A percentile compares a stretch with the other conserved stretches of the same genome.
Conservation (phyloP, 2,797 vertebrate genomes). For the Sardinella longiceps region DNA sequence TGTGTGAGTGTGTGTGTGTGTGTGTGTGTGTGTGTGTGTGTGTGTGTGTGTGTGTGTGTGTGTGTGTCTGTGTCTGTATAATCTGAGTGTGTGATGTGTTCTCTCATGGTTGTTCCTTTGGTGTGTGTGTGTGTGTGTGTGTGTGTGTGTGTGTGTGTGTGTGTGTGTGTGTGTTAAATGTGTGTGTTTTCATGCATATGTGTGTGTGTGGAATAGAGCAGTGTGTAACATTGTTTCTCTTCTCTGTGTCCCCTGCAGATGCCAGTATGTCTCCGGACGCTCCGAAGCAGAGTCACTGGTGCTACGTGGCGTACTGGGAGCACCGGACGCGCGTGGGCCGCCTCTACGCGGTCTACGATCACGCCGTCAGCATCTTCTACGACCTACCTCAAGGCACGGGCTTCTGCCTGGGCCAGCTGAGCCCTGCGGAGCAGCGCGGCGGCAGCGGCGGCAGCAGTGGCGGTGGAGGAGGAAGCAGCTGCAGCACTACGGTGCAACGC, state of each 20-base stretch:
- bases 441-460: too few species aligned
- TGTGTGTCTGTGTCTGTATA: too few species aligned
- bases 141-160: neutral
- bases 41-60: neutral
- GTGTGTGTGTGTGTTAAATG: neutral
- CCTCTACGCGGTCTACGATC: slow-evolving; percentile 92
- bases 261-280: slow-evolving; percentile 74
- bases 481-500: slow-evolving; percentile 86
- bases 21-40: too few species aligned
- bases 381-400: slow-evolving; percentile 99
- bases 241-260: neutral
- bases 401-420: slow-evolving; percentile 96
- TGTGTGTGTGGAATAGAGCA: neutral
- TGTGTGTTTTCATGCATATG: neutral
- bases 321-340: slow-evolving; percentile 95
- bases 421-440: slow-evolving; percentile 71
- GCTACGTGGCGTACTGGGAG: slow-evolving; percentile 98
- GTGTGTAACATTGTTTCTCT: neutral
- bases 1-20: too few species aligned
- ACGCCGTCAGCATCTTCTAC: slow-evolving; percentile 97
- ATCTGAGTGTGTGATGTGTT: too few species aligned
- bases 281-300: slow-evolving; percentile 90
- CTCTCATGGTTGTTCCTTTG: neutral
- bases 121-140: too few species aligned
- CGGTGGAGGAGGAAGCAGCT: too few species aligned